Base-by-base conservation (phyloP, 37 sponge, comb jelly and placozoan species). In the Aphrocallistes beatrix region DNA sequence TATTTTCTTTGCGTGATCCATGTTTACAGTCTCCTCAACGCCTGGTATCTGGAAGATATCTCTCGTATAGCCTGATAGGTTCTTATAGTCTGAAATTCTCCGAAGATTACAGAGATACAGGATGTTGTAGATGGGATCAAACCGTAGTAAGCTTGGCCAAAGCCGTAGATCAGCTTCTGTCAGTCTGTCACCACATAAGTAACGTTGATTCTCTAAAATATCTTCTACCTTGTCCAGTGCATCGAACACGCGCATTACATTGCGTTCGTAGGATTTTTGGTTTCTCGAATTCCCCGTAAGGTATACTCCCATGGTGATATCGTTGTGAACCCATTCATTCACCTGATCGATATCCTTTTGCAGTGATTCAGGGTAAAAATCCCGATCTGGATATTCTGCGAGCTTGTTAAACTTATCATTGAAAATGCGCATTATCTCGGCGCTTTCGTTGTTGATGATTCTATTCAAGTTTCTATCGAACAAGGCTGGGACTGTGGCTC, bases 141-240 rank as follows among this genome's bases (percentile, higher is more conserved):
- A 82, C 25, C 83, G 38, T 38, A 38, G 8, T 1, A 82, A 37
- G 83, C 83, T 82, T 3, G 83, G 38, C 1, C 10, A 82, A 1
- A 82, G 38, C 38, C 38, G 37, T n/a, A 82, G 23, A 82, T 82
- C 83, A 37, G 83, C 38, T 17, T 82, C 83, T 25, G 83, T 82
- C 38, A 82, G n/a, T 17, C 8, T 8, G 3, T 82, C 83, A 8
- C 83, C 83, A 38, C 38, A 38, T 8, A 82, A 36, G 38, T 82
- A 82, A 8, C 83, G 37, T 23, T 38, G 38, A 21, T 19, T 6
- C 8, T 36, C 10, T 37, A 82, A 19, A 8, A 82, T 38, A 3
- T 82, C 83, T 38, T 82, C 83, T 38, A 30, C 39, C 37, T 82
- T 82, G 30, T 82, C 83, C n/a, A 82, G 38, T 23, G 83, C 83